These are phyloP conservation scores for Agelas oroides DNA, from an alignment of 37 sponge, comb jelly and placozoan genomes.

Conservation along the genomic window DNA sequence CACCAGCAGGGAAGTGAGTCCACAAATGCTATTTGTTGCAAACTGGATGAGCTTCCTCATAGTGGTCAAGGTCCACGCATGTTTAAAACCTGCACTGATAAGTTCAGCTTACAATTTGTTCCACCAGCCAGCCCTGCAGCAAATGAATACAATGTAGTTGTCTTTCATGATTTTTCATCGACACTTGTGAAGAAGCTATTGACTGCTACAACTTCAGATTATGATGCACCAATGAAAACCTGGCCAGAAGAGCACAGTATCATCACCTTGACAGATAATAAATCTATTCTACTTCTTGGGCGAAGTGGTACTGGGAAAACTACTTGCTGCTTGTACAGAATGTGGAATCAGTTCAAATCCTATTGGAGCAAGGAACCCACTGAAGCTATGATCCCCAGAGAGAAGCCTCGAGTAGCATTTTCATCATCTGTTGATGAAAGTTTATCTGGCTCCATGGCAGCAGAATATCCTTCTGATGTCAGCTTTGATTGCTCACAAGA, in stretches of 20 bases:
- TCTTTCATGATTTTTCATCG: conserved; percentile 57
- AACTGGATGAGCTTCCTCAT: too few relatives aligned
- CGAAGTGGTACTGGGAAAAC: too few relatives aligned
- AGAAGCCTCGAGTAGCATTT: too few relatives aligned
- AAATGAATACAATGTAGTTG: conserved; percentile 62
- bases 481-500: too few relatives aligned
- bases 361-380: conserved; percentile 45
- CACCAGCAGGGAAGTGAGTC: background rate
- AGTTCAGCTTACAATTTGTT: background rate
- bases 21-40: background rate
- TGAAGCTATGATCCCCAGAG: background rate
- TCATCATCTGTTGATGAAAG: too few relatives aligned
- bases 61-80: too few relatives aligned
- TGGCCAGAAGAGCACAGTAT: conserved; percentile 79
- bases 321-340: conserved; percentile 77
- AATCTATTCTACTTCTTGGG: too few relatives aligned
- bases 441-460: too few relatives aligned
- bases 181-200: conserved; percentile 47
- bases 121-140: conserved; percentile 54
- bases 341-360: conserved; percentile 70
- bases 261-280: conserved; percentile 50
- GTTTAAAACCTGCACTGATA: background rate
- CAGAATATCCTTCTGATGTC: too few relatives aligned
- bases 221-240: conserved; percentile 64
- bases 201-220: conserved; percentile 10